phyloP scores from a whole-genome alignment of 2,888 invertebrate species.

The Hemicrepidius hirtus region DNA sequence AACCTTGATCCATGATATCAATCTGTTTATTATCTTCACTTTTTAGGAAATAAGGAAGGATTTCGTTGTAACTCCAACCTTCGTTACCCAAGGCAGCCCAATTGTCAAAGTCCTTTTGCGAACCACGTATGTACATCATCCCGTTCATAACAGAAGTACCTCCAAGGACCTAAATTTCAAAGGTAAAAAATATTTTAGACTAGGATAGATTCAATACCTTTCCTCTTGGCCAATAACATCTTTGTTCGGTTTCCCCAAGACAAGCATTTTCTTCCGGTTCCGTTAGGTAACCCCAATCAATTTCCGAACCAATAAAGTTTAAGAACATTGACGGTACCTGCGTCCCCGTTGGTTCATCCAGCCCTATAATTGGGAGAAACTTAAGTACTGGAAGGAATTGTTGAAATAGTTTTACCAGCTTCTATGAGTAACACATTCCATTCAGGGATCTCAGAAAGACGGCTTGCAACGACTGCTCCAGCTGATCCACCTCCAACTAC shows the following conservation, averaged over 20 bases:
- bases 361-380: no score
- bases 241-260: slow-evolving; percentile 80
- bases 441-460: slow-evolving; percentile 83
- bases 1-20: slow-evolving; percentile 83
- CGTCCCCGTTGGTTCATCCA: slow-evolving; percentile 90
- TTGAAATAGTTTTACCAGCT: slow-evolving; percentile 78
- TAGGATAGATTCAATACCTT: no score
- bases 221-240: slow-evolving; percentile 91
- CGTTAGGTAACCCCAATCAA: slow-evolving; percentile 92
- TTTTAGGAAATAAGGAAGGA: slow-evolving; percentile 91
- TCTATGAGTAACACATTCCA: slow-evolving; percentile 84
- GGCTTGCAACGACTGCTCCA: slow-evolving; percentile 82
- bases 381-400: no score
- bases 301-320: slow-evolving; percentile 89
- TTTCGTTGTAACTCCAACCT: slow-evolving; percentile 93
- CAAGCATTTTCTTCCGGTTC: slow-evolving; percentile 88
- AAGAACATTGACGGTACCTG: slow-evolving; percentile 94
- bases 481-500: slow-evolving; percentile 84
- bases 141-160: slow-evolving; percentile 96
- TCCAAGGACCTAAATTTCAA: slow-evolving; percentile 81
- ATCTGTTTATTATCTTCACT: slow-evolving; percentile 87
- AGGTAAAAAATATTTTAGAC: no score
- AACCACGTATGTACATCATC: slow-evolving; percentile 96
- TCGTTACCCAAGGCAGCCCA: slow-evolving; percentile 91
- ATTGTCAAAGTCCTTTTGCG: slow-evolving; percentile 88